Conservation (phyloP, 2,888 invertebrate species). For the Mesopsocus fuscifrons region DNA sequence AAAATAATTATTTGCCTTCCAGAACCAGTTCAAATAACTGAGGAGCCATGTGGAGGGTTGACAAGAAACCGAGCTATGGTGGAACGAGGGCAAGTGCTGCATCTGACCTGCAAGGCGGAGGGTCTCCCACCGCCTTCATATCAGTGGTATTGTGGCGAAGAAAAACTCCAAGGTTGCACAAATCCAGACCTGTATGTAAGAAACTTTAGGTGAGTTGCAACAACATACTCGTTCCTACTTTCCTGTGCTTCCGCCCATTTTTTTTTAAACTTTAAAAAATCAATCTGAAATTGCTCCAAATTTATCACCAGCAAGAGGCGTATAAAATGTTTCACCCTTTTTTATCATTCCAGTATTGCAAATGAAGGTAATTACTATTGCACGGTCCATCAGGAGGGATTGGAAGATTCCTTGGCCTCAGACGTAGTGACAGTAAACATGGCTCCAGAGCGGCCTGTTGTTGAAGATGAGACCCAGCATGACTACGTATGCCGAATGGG, state of each 20-base stretch:
- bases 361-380: slow-evolving; percentile 18
- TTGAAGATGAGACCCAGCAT: slow-evolving; percentile 15
- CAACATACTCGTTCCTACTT: too few species aligned
- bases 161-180: slow-evolving; percentile 14
- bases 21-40: slow-evolving; percentile 15
- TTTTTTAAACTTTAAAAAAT: too few species aligned
- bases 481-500: slow-evolving; percentile 14
- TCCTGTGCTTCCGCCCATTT: background rate
- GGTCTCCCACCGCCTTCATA: slow-evolving; percentile 18
- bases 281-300: too few species aligned
- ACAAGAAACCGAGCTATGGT: slow-evolving; percentile 8
- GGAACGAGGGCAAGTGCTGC: slow-evolving; percentile 10
- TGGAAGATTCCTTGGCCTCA: slow-evolving; percentile 13
- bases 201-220: slow-evolving; percentile 15
- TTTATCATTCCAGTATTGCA: slow-evolving; percentile 14
- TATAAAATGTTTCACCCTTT: too few species aligned
- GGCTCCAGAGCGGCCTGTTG: slow-evolving; percentile 14
- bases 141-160: slow-evolving; percentile 17
- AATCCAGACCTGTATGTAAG: slow-evolving; percentile 12
- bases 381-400: slow-evolving; percentile 15
- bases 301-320: too few species aligned
- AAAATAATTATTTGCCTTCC: too few species aligned
- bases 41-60: slow-evolving; percentile 15
- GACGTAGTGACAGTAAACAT: slow-evolving; percentile 15
- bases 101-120: slow-evolving; percentile 16